Evolutionary conservation across 2,888 invertebrate species (phyloP).

Genomic region (Nomada flava): DNA sequence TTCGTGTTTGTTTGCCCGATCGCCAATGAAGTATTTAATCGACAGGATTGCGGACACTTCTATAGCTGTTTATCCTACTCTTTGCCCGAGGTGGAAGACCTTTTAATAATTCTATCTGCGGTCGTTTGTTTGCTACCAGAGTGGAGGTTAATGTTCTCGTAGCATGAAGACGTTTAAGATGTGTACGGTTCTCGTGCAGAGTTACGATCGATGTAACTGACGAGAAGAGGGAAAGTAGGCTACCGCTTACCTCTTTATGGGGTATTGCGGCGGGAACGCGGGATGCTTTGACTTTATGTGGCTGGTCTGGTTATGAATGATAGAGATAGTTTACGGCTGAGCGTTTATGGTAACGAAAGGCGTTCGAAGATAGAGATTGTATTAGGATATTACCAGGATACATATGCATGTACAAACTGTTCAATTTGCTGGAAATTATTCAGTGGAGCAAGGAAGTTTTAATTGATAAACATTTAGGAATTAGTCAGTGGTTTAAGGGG

Average conservation of each 20-base stretch:
- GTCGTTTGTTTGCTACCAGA: not conserved
- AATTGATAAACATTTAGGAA: not conserved
- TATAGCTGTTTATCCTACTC: not conserved
- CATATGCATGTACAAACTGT: not conserved
- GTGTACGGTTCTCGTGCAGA: not conserved
- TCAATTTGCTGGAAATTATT: not conserved
- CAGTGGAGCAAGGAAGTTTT: not conserved
- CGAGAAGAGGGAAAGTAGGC: not conserved
- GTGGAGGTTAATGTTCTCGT: conserved; percentile 1
- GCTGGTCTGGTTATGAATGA: not conserved
- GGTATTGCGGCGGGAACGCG: not conserved
- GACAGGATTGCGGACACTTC: not conserved
- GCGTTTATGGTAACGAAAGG: not conserved
- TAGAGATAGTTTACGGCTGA: not conserved
- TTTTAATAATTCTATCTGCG: conserved; percentile 40
- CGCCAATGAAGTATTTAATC: conserved; percentile 8
- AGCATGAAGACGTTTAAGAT: not conserved
- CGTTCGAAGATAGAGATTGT: not conserved
- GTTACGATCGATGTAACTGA: not conserved
- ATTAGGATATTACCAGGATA: not conserved
- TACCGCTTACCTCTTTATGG: conserved; percentile 2
- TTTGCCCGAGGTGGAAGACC: not conserved
- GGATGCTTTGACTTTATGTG: conserved; percentile 4
- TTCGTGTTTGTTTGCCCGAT: conserved; percentile 14
- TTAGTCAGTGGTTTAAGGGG: too few species aligned